Conservation (phyloP, 1,140 invertebrate species). For the Cotesia typhae region DNA sequence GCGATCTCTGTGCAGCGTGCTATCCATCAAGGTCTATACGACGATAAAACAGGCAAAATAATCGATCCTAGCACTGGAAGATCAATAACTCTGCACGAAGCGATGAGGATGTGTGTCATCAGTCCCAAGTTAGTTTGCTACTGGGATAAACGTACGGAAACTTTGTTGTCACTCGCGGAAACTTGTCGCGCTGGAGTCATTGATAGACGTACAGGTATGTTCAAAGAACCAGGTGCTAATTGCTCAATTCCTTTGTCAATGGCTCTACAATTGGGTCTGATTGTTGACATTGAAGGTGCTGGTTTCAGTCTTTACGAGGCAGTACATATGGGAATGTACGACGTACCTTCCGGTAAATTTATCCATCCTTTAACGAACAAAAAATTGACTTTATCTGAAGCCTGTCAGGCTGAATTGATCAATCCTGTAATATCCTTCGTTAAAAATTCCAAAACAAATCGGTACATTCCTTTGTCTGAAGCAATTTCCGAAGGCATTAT, state of each 20-base stretch:
- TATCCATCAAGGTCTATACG: constrained; percentile 86
- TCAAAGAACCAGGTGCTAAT: constrained; percentile 76
- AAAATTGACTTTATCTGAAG: constrained; percentile 80
- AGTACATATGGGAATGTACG: constrained; percentile 83
- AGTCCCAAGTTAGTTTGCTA: constrained; percentile 83
- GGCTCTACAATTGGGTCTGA: constrained; percentile 79
- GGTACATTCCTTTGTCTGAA: constrained; percentile 77
- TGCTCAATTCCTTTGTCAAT: constrained; percentile 73
- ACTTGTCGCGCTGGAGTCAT: constrained; percentile 84
- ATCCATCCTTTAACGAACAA: constrained; percentile 83
- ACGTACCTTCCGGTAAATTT: constrained; percentile 76
- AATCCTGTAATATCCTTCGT: constrained; percentile 82
- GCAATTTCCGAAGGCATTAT: constrained; percentile 80
- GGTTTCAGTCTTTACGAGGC: constrained; percentile 85
- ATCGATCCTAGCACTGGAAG: constrained; percentile 79
- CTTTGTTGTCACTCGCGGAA: constrained; percentile 77
- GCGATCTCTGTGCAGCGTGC: constrained; percentile 86
- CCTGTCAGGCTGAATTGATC: constrained; percentile 82
- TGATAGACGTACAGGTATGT: constrained; percentile 80
- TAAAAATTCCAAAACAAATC: constrained; percentile 75
- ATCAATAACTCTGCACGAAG: constrained; percentile 83
- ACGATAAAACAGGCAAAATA: constrained; percentile 82
- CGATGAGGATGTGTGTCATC: constrained; percentile 81
- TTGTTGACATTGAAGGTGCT: constrained; percentile 85
- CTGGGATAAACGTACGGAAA: constrained; percentile 76